Evolutionary conservation across 2,113 vertebrate species (phyloP).

Genomic region (Clupea harengus): DNA sequence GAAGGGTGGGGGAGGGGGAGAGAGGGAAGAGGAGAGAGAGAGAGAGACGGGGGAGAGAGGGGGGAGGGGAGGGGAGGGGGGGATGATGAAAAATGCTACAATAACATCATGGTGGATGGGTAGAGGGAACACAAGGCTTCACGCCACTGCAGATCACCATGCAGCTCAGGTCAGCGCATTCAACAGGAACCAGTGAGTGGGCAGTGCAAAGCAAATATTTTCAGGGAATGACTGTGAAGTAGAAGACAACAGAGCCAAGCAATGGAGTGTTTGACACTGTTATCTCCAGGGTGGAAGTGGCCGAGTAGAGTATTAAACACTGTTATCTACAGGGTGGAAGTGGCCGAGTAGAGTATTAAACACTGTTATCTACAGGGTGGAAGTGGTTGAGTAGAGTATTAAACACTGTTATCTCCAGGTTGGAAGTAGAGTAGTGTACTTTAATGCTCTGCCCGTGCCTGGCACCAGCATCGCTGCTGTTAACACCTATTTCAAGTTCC

Average conservation of each 20-base stretch:
- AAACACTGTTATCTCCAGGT: background rate
- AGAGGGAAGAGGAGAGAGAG: background rate
- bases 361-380: background rate
- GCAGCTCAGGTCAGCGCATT: background rate
- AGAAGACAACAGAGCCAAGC: background rate
- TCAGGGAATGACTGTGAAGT: background rate
- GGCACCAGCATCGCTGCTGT: too few relatives aligned
- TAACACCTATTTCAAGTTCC: background rate
- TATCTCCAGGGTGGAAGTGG: background rate
- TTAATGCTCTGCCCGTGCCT: background rate
- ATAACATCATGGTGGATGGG: conserved; percentile 36
- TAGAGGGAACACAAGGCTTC: background rate
- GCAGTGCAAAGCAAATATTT: background rate
- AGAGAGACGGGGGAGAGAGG: background rate
- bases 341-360: background rate
- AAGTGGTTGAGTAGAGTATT: background rate
- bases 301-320: background rate
- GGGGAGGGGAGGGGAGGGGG: conserved; percentile 6
- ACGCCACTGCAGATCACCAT: background rate
- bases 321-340: background rate
- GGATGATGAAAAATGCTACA: conserved; percentile 25
- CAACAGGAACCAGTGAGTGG: background rate
- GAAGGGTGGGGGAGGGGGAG: background rate
- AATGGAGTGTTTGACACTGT: background rate
- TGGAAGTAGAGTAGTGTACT: background rate